phyloP scores from a whole-genome alignment of 2,888 invertebrate genomes.

The Mantis religiosa region DNA sequence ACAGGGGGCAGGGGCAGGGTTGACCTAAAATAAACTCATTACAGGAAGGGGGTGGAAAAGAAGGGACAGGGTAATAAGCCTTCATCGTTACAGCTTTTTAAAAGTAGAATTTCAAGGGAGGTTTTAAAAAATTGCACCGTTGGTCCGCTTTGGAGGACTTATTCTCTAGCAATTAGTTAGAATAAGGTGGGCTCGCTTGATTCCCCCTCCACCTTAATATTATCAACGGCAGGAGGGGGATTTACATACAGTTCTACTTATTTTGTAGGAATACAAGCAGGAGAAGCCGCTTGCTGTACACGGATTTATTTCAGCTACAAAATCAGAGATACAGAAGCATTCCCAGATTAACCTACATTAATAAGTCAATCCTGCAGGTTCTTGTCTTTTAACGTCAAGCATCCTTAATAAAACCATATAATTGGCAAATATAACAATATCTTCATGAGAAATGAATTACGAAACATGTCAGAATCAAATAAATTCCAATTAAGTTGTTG shows the following conservation, averaged over 20 bases:
- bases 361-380: background rate
- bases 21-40: constrained; percentile 19
- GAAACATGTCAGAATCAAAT: too few relatives aligned
- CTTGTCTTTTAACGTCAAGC: background rate
- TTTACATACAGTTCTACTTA: background rate
- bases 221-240: background rate
- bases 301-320: too few relatives aligned
- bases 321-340: too few relatives aligned
- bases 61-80: constrained; percentile 11
- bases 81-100: constrained; percentile 11
- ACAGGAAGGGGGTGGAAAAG: constrained; percentile 11
- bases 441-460: too few relatives aligned
- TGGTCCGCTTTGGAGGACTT: background rate
- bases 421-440: too few relatives aligned
- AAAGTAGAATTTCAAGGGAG: constrained; percentile 17
- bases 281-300: background rate
- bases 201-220: background rate
- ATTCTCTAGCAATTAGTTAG: constrained; percentile 3
- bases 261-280: background rate
- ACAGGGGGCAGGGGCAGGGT: background rate
- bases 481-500: too few relatives aligned
- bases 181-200: background rate
- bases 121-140: constrained; percentile 12
- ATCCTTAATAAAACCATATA: too few relatives aligned
- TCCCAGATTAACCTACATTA: too few relatives aligned